Conservation (phyloP, 2,888 invertebrate species). For the Leptura quadrifasciata region DNA sequence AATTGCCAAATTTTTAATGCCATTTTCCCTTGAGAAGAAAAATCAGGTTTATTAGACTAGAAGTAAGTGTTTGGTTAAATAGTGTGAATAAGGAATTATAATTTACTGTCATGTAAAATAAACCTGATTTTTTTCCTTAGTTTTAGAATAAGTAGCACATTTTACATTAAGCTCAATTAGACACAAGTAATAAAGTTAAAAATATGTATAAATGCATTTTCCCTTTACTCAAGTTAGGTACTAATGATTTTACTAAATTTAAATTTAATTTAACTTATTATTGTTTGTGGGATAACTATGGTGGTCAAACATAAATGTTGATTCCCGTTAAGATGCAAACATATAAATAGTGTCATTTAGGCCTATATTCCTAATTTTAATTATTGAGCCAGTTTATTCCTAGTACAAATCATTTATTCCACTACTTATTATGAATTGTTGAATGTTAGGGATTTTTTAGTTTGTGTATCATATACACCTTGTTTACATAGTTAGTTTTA, state of each 20-base stretch:
- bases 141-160: slow-evolving; percentile 22
- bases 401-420: slow-evolving; percentile 37
- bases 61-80: not conserved
- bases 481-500: slow-evolving; percentile 16
- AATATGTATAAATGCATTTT: slow-evolving; percentile 18
- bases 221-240: slow-evolving; percentile 7
- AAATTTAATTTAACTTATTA: slow-evolving; percentile 1
- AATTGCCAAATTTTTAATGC: slow-evolving; percentile 29
- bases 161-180: slow-evolving; percentile 49
- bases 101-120: not conserved
- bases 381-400: slow-evolving; percentile 20
- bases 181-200: slow-evolving; percentile 15
- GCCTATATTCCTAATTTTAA: slow-evolving; percentile 11
- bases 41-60: not conserved
- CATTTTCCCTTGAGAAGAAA: slow-evolving; percentile 1
- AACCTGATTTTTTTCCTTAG: slow-evolving; percentile 1
- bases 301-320: not conserved
- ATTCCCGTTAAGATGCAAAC: slow-evolving; percentile 2
- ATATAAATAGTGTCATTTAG: slow-evolving; percentile 2
- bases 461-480: slow-evolving; percentile 32
- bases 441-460: slow-evolving; percentile 6
- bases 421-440: slow-evolving; percentile 22
- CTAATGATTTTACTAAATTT: slow-evolving; percentile 13
- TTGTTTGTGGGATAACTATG: not conserved
- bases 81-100: not conserved